Evolutionary conservation across 2,888 invertebrate genomes (phyloP).

Genomic region (Phania funesta): DNA sequence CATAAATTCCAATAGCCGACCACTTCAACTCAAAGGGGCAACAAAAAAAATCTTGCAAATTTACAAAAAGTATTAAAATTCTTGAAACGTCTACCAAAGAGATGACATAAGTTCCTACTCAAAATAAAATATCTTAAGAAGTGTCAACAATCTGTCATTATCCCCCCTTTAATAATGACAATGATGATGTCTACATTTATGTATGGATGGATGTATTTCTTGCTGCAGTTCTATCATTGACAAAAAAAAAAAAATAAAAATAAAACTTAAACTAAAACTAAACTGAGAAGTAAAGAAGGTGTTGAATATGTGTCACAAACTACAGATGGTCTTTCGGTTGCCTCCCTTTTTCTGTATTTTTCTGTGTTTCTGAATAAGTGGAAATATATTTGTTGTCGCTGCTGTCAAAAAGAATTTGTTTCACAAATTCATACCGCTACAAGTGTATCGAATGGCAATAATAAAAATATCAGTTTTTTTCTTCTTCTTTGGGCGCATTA

Average conservation of each 20-base stretch:
- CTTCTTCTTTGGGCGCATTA: neutral
- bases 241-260: neutral
- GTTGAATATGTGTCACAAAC: constrained; percentile 55
- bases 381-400: constrained; percentile 16
- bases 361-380: neutral
- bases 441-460: constrained; percentile 65
- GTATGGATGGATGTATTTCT: constrained; percentile 43
- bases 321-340: constrained; percentile 51
- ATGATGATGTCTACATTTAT: constrained; percentile 55
- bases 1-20: neutral
- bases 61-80: constrained; percentile 26
- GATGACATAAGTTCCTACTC: neutral
- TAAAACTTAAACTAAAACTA: neutral
- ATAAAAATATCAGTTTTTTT: constrained; percentile 39
- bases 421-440: constrained; percentile 42
- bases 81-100: constrained; percentile 24
- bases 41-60: neutral
- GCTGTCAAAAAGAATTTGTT: constrained; percentile 54
- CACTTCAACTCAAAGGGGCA: neutral
- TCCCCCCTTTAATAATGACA: constrained; percentile 63
- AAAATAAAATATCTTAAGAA: constrained; percentile 20
- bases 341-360: neutral
- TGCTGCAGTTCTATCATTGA: constrained; percentile 22
- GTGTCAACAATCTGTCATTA: constrained; percentile 68
- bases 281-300: constrained; percentile 45